Evolutionary conservation across 2,113 vertebrate genomes (phyloP).

Genomic region (Myiagra hebetior): DNA sequence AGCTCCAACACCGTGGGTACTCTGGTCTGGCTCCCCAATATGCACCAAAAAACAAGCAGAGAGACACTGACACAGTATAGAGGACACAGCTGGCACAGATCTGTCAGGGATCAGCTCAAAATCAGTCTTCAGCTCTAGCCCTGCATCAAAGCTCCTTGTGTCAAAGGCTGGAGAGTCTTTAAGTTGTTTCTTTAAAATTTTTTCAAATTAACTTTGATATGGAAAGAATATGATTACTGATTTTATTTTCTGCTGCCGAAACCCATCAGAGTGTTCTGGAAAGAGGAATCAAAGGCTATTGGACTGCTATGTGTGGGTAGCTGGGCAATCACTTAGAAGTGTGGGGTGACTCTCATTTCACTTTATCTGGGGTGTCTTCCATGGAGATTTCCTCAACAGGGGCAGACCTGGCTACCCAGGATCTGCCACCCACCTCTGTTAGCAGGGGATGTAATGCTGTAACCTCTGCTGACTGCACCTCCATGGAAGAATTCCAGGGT

Average conservation of each 20-base stretch:
- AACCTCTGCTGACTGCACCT: background rate
- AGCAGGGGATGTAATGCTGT: background rate
- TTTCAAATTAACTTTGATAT: background rate
- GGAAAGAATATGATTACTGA: background rate
- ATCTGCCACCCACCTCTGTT: rapidly evolving
- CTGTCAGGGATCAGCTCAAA: background rate
- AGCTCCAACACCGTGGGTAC: rapidly evolving
- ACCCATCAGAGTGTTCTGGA: background rate
- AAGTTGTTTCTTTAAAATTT: background rate
- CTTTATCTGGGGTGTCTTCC: background rate
- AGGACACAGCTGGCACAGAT: background rate
- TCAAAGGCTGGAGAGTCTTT: background rate
- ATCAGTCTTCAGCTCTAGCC: background rate
- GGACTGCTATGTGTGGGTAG: background rate
- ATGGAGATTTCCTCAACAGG: background rate
- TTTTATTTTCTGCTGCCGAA: background rate
- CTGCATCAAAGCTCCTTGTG: background rate
- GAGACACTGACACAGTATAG: background rate
- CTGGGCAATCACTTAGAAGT: background rate
- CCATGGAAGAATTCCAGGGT: background rate
- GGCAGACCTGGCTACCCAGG: background rate
- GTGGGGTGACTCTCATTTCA: background rate
- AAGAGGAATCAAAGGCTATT: background rate
- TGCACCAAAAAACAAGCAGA: background rate
- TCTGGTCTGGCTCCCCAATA: background rate